Base-by-base conservation (phyloP, 2,797 vertebrate species). In the Pelodytes ibericus region DNA sequence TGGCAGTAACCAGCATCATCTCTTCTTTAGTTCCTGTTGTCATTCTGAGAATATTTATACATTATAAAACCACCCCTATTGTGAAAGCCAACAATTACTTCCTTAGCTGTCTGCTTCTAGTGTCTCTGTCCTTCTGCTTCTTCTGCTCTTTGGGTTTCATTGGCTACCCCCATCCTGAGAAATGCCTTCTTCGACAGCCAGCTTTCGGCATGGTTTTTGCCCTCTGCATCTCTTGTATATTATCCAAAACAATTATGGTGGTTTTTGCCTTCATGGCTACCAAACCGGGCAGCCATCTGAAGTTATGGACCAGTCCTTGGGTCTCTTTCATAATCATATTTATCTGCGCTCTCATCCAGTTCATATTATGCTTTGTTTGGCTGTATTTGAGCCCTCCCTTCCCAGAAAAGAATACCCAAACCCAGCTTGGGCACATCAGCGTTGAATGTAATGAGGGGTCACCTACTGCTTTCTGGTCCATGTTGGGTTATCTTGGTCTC, bases 211-310 rank as follows among this genome's bases (percentile, higher is more conserved):
- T 73, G 29, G 63, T 75, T 11, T 81, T 74, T 22, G 26, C 74
- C 0, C 13, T 81, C 13, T 71, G 69, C 13, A 24, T 81, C 11
- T 77, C 74, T 22, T 66, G 75, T 47, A 39, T 72, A n/a, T 66
- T 81, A 41, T 63, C 70, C 44, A 81, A 81, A 56, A 79, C 70
- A 5, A n/a, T 72, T 16, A 71, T 56, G 20, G 80, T 74, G 41
- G 63, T 79, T 16, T 33, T 72, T 64, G 75, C 47, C 15, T 81
- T 81, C 18, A 53, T 59, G 53, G 68, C 74, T 26, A 61, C 61
- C 33, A 74, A 41, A 26, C 80, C 75, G 20, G 63, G 41, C 58
- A 79, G 64, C 20, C 20, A 18, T 20, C 18, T 69, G 7, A 65
- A 24, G 25, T 62, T 30, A 44, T 74, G 71, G 71, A 15, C 65